Base-by-base conservation (phyloP, 2,888 invertebrate species). In the Mimas tiliae region DNA sequence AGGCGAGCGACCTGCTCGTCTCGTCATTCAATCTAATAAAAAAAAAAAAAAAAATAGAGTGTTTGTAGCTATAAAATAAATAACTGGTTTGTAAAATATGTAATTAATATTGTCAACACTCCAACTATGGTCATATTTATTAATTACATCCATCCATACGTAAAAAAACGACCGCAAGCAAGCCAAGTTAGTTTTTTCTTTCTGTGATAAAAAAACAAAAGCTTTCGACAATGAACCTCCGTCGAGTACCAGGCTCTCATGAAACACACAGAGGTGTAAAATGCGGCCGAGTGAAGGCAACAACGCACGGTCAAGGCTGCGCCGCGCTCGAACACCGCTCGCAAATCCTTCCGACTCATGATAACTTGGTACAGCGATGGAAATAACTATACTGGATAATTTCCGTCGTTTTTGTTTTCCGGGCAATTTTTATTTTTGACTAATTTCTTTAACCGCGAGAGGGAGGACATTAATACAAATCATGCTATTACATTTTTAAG, bases 281-380 rank as follows among this genome's bases (percentile, higher is more conserved):
- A 73, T 75, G 73, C 72, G 71, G 69, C 68, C 67, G 68, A 79
- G 78, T 74, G 78, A 82, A 80, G 79, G 81, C 70, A 68, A 72
- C 72, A 71, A 70, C 72, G 75, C 77, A 83, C 78, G 84, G 85
- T 84, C 86, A 85, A 85, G 85, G 85, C 73, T 76, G 74, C 62
- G 68, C 48, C 70, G 70, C 72, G 72, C 63, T 67, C 72, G 65
- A 65, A 47, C 53, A 42, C 34, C 63, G 55, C 67, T 64, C 33
- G 62, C 64, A 71, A 71, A 73, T 77, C 74, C 74, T 77, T 80
- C 70, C 74, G 75, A 77, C 73, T 77, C 64, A 74, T 75, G 70
- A 62, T 68, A 70, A 70, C 74, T 74, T 76, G 67, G 77, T 76
- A 73, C 34, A 68, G 38, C 38, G 6, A 42, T 58, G 58, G 38